These are phyloP conservation scores for Ataeniobius toweri DNA, from an alignment of 2,797 vertebrate genomes.

Conservation along the genomic window DNA sequence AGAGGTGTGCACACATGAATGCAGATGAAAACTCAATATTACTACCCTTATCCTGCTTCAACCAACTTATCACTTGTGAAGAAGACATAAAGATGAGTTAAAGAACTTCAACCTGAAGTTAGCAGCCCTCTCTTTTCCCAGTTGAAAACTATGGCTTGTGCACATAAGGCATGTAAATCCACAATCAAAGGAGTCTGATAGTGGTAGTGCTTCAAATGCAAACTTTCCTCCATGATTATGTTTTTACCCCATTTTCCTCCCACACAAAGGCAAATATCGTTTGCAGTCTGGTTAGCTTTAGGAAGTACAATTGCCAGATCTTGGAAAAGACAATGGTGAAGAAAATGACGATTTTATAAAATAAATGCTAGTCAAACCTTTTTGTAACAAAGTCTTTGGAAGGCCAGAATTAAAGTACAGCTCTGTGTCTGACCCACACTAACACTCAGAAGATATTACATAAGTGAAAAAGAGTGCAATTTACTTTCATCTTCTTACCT, in stretches of 20 bases:
- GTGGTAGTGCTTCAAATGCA: background rate
- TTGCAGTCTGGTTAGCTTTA: background rate
- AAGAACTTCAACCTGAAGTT: background rate
- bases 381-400: background rate
- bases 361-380: background rate
- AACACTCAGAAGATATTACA: background rate
- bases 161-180: background rate
- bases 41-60: background rate
- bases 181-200: background rate
- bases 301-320: background rate
- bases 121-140: background rate
- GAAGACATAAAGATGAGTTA: background rate
- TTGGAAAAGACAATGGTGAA: background rate
- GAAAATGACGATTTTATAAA: no score
- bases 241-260: background rate
- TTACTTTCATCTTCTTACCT: slow-evolving; percentile 2
- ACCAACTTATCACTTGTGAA: background rate
- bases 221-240: background rate
- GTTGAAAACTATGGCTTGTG: background rate
- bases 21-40: background rate
- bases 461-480: background rate
- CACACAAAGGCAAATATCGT: background rate
- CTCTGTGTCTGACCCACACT: background rate
- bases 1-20: background rate
- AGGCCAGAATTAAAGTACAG: background rate